Percentiles rank a stretch among this genome's conserved stretches.
These are phyloP conservation scores for Diachasmimorpha longicaudata DNA, from an alignment of 1,140 invertebrate genomes.

Conservation along the genomic window DNA sequence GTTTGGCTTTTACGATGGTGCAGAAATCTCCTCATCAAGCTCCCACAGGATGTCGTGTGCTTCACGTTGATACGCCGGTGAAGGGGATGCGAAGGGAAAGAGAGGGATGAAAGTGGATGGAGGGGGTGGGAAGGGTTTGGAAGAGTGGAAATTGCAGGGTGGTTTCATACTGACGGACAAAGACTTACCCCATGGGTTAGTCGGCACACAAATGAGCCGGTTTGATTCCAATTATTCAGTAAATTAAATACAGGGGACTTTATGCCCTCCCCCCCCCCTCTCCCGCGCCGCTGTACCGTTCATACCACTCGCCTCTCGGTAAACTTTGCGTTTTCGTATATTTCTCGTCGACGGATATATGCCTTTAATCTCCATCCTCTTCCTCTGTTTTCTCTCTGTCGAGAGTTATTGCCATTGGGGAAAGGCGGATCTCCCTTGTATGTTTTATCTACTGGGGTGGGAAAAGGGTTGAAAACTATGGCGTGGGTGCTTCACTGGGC, in stretches of 20 bases:
- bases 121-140: background rate
- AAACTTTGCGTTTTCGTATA: background rate
- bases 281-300: too few species aligned
- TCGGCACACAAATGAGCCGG: constrained; percentile 58
- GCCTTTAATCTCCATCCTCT: background rate
- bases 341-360: background rate
- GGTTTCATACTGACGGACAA: constrained; percentile 20
- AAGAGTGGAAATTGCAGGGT: constrained; percentile 33
- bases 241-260: constrained; percentile 61
- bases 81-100: constrained; percentile 6
- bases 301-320: background rate
- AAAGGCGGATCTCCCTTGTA: background rate
- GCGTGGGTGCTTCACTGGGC: background rate
- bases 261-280: constrained; percentile 40
- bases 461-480: constrained; percentile 50
- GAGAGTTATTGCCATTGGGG: constrained; percentile 30
- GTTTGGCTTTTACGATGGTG: constrained; percentile 54
- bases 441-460: background rate
- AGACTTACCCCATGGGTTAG: background rate
- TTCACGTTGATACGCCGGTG: background rate
- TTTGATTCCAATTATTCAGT: constrained; percentile 65
- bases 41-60: constrained; percentile 36
- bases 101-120: background rate
- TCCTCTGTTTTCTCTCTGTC: too few species aligned
- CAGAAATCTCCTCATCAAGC: constrained; percentile 61